Evolutionary conservation across 2,797 vertebrate species (phyloP).

Genomic region (Microctenopoma steveboyesi): DNA sequence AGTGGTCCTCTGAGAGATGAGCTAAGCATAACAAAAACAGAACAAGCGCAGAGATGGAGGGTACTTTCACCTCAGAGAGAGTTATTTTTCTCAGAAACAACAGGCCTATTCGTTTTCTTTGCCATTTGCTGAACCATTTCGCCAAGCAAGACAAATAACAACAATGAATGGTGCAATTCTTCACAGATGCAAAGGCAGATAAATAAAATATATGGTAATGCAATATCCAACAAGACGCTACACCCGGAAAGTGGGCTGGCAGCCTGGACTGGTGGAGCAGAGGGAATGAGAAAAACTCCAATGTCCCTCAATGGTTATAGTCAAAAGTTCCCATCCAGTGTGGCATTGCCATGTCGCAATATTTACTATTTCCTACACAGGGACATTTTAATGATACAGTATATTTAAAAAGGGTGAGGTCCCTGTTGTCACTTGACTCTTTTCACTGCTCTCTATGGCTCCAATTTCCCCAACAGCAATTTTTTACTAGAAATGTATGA

Average conservation of each 20-base stretch:
- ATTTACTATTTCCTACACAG: slow-evolving; percentile 45
- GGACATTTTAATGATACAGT: slow-evolving; percentile 39
- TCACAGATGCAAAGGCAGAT: slow-evolving; percentile 61
- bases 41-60: slow-evolving; percentile 44
- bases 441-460: slow-evolving; percentile 35
- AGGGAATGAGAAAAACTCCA: slow-evolving; percentile 56
- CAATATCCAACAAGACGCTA: slow-evolving; percentile 33
- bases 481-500: too few relatives aligned
- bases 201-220: slow-evolving; percentile 66
- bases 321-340: slow-evolving; percentile 42
- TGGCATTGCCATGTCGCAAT: slow-evolving; percentile 27
- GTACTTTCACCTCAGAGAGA: slow-evolving; percentile 41
- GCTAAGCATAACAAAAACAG: slow-evolving; percentile 39
- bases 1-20: slow-evolving; percentile 46
- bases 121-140: slow-evolving; percentile 47
- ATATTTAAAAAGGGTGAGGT: slow-evolving; percentile 30
- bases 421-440: slow-evolving; percentile 41
- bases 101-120: slow-evolving; percentile 47
- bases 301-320: slow-evolving; percentile 44
- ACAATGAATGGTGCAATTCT: slow-evolving; percentile 55
- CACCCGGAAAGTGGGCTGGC: slow-evolving; percentile 40
- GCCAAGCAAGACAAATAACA: slow-evolving; percentile 40
- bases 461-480: background rate
- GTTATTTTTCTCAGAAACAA: slow-evolving; percentile 61
- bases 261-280: slow-evolving; percentile 26